A percentile compares a stretch with the other conserved stretches of the same genome.
Evolutionary conservation across 2,113 vertebrate genomes (phyloP).

Genomic region (Antechinus stuartii): DNA sequence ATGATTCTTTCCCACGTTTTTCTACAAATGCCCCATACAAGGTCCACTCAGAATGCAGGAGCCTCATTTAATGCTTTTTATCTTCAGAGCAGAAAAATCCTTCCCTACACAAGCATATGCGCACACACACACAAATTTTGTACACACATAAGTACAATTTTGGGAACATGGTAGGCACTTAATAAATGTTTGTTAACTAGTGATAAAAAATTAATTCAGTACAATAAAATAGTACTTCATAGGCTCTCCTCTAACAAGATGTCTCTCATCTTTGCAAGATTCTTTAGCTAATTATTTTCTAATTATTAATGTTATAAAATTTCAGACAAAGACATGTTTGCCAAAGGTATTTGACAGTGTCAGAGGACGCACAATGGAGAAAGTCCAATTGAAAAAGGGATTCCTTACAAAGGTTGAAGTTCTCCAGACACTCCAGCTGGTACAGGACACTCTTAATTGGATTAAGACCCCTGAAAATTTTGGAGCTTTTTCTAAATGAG

Average conservation of each 20-base stretch:
- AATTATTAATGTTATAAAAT: background rate
- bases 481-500: background rate
- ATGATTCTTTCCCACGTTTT: background rate
- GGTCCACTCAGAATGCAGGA: background rate
- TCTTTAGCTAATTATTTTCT: background rate
- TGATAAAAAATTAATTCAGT: background rate
- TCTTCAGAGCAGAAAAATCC: background rate
- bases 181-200: background rate
- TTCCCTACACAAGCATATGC: no score
- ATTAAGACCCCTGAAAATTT: background rate
- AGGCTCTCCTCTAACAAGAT: background rate
- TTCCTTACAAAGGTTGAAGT: background rate
- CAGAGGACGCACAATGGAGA: background rate
- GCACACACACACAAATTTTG: background rate
- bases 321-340: background rate
- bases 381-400: background rate
- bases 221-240: background rate
- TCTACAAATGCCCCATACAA: background rate
- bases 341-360: background rate
- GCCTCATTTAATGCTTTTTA: background rate
- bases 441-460: background rate
- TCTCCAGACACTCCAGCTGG: background rate
- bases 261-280: background rate
- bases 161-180: background rate
- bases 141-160: background rate